Percentiles rank a stretch among this genome's conserved stretches.
phyloP scores from a whole-genome alignment of 2,797 vertebrate species.

The Megalops cyprinoides region DNA sequence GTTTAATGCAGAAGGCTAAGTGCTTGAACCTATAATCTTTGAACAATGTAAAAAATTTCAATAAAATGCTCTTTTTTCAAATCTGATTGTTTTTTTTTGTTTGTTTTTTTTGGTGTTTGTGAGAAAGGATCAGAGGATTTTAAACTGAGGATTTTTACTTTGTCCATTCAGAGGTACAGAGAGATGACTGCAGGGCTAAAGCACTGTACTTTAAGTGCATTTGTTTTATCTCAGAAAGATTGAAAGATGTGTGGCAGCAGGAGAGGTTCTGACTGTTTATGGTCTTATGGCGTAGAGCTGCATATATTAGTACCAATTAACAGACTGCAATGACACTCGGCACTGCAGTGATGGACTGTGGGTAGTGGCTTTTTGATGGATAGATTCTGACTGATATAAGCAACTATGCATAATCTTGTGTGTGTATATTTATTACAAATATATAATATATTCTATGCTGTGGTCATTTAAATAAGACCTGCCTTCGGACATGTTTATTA shows the following conservation, averaged over 20 bases:
- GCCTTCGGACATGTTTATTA: too few species aligned
- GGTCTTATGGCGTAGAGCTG: too few species aligned
- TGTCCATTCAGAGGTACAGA: too few species aligned
- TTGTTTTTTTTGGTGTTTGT: neutral
- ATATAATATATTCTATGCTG: neutral
- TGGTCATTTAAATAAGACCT: neutral
- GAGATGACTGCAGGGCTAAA: too few species aligned
- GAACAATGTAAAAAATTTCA: constrained; percentile 35
- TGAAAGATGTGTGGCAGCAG: neutral
- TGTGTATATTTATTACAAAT: neutral
- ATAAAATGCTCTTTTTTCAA: constrained; percentile 29
- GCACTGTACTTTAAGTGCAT: neutral
- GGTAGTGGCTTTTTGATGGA: too few species aligned
- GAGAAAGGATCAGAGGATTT: neutral
- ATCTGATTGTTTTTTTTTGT: too few species aligned
- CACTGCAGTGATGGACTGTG: neutral
- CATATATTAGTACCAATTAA: too few species aligned
- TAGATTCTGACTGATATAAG: too few species aligned
- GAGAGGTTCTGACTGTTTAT: neutral
- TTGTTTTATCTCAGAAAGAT: too few species aligned
- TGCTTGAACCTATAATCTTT: constrained; percentile 20
- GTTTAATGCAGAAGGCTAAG: constrained; percentile 14
- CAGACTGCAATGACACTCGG: too few species aligned
- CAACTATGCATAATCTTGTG: too few species aligned
- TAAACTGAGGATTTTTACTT: neutral